Percentiles rank a stretch among this genome's conserved stretches.
Evolutionary conservation across 2,797 vertebrate species (phyloP).

Genomic region (Coregonus sp.): DNA sequence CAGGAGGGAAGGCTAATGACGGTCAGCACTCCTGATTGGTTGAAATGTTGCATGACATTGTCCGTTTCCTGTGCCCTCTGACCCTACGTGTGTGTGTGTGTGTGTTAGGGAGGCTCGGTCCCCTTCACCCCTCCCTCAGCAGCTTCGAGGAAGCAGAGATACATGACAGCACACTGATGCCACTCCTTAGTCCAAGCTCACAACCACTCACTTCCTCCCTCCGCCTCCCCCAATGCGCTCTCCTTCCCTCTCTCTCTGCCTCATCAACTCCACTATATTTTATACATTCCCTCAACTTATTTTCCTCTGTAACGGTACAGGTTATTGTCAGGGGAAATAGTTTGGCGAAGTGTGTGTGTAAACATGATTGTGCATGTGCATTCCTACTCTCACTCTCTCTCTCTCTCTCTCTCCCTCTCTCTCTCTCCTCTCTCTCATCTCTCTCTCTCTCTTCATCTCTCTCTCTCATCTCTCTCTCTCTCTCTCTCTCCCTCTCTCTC

Average conservation of each 20-base stretch:
- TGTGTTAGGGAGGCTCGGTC: neutral
- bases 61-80: conserved; percentile 50
- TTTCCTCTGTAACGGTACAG: conserved; percentile 49
- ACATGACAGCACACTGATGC: conserved; percentile 50
- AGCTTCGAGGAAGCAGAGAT: conserved; percentile 58
- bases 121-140: conserved; percentile 53
- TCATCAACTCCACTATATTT: neutral
- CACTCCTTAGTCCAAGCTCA: neutral
- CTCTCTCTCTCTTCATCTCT: no score
- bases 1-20: no score
- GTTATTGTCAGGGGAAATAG: neutral
- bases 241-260: neutral
- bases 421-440: no score
- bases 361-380: neutral
- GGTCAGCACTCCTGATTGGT: neutral
- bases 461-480: no score
- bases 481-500: no score
- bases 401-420: no score
- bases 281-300: conserved; percentile 64
- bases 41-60: conserved; percentile 25
- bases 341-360: neutral
- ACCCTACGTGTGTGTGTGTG: conserved; percentile 31
- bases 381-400: neutral
- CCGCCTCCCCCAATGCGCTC: neutral
- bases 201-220: neutral